Conservation (phyloP, 2,888 invertebrate species). For the Aspidiotus rigidus region DNA sequence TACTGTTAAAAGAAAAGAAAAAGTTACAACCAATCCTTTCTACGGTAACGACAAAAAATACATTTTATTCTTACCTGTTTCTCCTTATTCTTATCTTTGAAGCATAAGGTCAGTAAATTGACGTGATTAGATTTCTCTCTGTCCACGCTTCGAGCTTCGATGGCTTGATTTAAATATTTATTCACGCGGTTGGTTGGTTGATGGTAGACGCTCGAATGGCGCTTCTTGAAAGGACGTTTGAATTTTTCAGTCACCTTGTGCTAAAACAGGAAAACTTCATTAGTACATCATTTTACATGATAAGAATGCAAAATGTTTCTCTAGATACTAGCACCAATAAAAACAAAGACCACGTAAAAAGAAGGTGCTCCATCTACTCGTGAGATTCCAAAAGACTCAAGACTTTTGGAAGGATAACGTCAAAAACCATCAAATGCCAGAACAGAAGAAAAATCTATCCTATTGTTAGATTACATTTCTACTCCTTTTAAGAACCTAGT, state of each 20-base stretch:
- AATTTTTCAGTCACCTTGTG: conserved; percentile 80
- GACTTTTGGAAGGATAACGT: too few species aligned
- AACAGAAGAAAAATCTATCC: too few species aligned
- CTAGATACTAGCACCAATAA: neutral
- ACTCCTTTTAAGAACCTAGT: too few species aligned
- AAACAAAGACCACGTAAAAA: neutral
- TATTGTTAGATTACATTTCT: too few species aligned
- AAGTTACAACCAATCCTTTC: neutral
- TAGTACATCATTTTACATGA: neutral
- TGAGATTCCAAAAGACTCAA: too few species aligned
- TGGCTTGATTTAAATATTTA: conserved; percentile 82
- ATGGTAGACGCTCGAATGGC: conserved; percentile 76
- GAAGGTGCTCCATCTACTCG: too few species aligned
- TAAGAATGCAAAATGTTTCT: neutral
- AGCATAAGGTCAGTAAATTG: conserved; percentile 72
- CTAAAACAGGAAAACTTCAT: conserved; percentile 44
- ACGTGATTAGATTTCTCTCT: conserved; percentile 83
- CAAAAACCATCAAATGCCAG: too few species aligned
- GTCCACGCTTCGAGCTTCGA: conserved; percentile 81
- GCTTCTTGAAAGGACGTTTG: conserved; percentile 77
- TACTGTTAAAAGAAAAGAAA: conserved; percentile 50
- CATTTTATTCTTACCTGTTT: conserved; percentile 51
- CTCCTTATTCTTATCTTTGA: conserved; percentile 76
- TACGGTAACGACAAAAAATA: neutral
- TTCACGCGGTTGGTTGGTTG: conserved; percentile 85